Conservation (phyloP, 2,113 vertebrate genomes). For the Deroptyus accipitrinus region DNA sequence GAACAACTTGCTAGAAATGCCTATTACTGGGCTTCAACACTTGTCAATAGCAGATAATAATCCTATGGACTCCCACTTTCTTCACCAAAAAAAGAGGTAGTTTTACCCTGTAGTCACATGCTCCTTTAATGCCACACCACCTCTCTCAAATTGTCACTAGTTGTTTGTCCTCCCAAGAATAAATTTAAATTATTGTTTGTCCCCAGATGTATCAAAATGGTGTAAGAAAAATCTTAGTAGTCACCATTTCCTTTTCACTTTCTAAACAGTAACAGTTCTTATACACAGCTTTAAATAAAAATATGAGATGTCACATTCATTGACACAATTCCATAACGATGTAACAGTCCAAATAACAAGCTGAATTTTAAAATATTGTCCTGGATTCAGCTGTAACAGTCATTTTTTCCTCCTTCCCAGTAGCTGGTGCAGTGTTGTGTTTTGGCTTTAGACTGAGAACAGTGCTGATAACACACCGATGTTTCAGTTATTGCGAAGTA, state of each 20-base stretch:
- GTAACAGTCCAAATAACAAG: neutral
- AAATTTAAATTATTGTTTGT: neutral
- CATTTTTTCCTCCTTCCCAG: neutral
- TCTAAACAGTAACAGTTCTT: neutral
- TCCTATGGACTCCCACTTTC: neutral
- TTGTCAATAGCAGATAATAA: neutral
- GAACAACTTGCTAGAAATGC: neutral
- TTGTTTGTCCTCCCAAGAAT: neutral
- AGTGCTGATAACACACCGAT: neutral
- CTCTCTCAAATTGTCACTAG: neutral
- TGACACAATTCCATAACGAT: neutral
- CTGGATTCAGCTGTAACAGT: neutral
- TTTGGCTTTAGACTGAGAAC: neutral
- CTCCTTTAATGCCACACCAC: neutral
- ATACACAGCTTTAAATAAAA: neutral
- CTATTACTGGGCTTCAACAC: neutral
- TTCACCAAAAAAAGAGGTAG: neutral
- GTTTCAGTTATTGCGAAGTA: neutral
- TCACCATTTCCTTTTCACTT: neutral
- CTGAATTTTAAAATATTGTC: neutral
- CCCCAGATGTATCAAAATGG: neutral
- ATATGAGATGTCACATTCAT: neutral
- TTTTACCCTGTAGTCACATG: neutral
- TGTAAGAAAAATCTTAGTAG: neutral
- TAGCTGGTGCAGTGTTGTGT: neutral